Evolutionary conservation across 1,140 invertebrate species (phyloP), one percentile per base, ranked within the genome.

Genomic region (Acromyrmex echinatior): DNA sequence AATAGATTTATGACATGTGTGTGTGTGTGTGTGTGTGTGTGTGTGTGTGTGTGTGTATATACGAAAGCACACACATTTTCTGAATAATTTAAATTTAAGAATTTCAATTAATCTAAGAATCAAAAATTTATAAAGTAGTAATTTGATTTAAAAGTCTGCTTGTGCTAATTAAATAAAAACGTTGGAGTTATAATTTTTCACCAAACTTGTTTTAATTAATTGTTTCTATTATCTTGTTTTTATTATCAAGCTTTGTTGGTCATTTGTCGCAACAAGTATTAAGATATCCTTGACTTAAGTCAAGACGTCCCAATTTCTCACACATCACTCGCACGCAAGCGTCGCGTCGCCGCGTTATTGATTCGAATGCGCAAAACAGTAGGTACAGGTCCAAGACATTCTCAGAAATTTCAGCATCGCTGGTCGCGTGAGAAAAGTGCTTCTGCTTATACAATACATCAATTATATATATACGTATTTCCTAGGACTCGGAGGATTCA

Each of bases 281-380:
- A 7, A 51, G 31, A 21, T 35, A 79, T 65, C 18, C 31, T 18
- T n/a, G n/a, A 25, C 49, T 31, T 31, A 5, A 21, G 31, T 39
- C 35, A 39, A 39, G 35, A 39, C 16, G 66, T 82, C 56, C 80
- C 21, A 62, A 62, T 62, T 84, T 66, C 21, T 78, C 49, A 28
- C 16, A 7, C 66, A 60, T 60, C 45, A 21, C 63, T 53, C 58
- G 56, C 79, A 92, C 92, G 92, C 92, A 92, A 58, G 91, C 92
- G 91, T 92, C 39, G 39, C 56, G 58, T 79, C 82, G 25, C 56
- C 49, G 86, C 76, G 86, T 91, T 95, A 95, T 95, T 93, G 94
- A 95, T 95, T 95, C 86, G 88, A 95, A 94, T 94, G 95, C 94
- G 94, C 93, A 95, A 94, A 89, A 87, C 79, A 68, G 60, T 6